A percentile compares a stretch with the other conserved stretches of the same genome.
These are phyloP conservation scores for Callipepla californica DNA, from an alignment of 2,113 vertebrate genomes.

Conservation along the genomic window DNA sequence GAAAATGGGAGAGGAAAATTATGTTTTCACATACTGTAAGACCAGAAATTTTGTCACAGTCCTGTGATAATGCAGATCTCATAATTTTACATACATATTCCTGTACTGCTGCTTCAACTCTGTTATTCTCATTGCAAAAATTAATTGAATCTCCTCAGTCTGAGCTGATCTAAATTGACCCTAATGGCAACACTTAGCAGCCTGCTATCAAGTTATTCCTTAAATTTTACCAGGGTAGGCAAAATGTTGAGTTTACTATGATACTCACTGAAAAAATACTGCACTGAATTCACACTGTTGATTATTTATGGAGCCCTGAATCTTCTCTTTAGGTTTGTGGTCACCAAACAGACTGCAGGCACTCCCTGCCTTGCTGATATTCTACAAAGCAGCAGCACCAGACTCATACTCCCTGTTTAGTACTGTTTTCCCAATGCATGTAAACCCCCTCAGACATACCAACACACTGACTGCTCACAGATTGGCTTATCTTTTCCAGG, in stretches of 20 bases:
- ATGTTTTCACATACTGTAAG: background rate
- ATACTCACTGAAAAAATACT: background rate
- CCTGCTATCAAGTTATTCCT: background rate
- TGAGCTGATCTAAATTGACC: background rate
- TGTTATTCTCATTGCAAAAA: background rate
- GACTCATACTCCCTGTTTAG: background rate
- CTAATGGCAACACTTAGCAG: background rate
- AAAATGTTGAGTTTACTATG: background rate
- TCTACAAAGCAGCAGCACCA: background rate
- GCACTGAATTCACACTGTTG: background rate
- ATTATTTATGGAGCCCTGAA: background rate
- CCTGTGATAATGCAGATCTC: background rate
- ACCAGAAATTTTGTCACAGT: background rate
- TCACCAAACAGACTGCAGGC: background rate
- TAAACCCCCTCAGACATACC: background rate
- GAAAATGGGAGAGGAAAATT: background rate
- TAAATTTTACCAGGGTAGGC: background rate
- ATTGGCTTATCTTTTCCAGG: background rate
- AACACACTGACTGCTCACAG: background rate
- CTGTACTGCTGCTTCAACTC: background rate
- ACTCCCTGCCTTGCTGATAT: background rate
- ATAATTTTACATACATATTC: background rate
- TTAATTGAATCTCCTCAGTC: background rate
- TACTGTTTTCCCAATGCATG: fast-evolving
- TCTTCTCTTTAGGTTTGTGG: background rate